Percentiles rank a stretch among this genome's conserved stretches.
phyloP scores from a whole-genome alignment of 2,113 vertebrate genomes.

The Embiotoca jacksoni region DNA sequence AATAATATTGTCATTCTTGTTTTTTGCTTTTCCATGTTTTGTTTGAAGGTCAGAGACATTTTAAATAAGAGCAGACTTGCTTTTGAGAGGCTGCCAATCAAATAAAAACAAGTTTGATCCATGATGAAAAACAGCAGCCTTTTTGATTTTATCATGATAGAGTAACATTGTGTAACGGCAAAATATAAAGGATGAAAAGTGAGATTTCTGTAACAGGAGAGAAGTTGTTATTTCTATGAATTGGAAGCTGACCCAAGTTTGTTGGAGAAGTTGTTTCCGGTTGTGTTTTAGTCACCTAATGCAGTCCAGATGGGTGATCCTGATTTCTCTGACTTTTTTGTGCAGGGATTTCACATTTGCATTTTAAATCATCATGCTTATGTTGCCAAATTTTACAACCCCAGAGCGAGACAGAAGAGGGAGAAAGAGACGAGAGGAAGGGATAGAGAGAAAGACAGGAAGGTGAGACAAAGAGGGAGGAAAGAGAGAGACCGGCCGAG shows the following conservation, averaged over 20 bases:
- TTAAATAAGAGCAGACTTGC: too few relatives aligned
- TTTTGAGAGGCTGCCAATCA: too few relatives aligned
- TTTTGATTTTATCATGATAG: too few relatives aligned
- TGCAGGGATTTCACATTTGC: slow-evolving; percentile 16
- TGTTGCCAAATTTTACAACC: slow-evolving; percentile 46
- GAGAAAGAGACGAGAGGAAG: neutral
- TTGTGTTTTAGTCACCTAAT: slow-evolving; percentile 43
- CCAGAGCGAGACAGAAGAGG: slow-evolving; percentile 11
- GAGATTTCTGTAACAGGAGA: too few relatives aligned
- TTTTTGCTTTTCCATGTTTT: too few relatives aligned
- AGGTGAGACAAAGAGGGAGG: slow-evolving; percentile 37
- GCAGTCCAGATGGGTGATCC: slow-evolving; percentile 44
- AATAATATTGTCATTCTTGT: neutral
- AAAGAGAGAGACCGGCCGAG: slow-evolving; percentile 25
- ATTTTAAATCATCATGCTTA: slow-evolving; percentile 46
- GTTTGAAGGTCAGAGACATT: too few relatives aligned
- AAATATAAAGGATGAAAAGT: too few relatives aligned
- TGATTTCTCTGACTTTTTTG: slow-evolving; percentile 20
- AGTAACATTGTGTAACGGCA: too few relatives aligned
- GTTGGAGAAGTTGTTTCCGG: neutral
- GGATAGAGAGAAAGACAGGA: neutral
- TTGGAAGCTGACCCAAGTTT: too few relatives aligned
- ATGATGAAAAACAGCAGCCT: too few relatives aligned
- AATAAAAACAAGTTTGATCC: too few relatives aligned
- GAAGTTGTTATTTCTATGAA: too few relatives aligned